phyloP scores from a whole-genome alignment of 2,797 vertebrate species.

The Anguilla anguilla region DNA sequence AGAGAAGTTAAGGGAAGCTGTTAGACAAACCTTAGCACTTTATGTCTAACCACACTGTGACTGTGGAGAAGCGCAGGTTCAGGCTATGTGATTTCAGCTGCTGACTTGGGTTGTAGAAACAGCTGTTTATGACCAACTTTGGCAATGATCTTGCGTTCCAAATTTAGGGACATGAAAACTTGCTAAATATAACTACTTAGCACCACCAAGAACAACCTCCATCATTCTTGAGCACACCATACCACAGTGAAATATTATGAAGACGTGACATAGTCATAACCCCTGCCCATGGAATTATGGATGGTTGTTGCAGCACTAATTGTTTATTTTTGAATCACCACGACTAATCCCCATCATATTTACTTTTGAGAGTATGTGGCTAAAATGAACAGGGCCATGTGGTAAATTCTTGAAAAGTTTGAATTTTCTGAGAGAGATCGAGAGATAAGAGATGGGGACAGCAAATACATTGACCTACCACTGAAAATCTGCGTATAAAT shows the following conservation, averaged over 20 bases:
- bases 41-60: slow-evolving; percentile 14
- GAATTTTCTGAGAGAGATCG: not conserved
- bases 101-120: slow-evolving; percentile 17
- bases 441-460: not conserved
- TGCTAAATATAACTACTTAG: slow-evolving; percentile 3
- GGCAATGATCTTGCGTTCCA: not conserved
- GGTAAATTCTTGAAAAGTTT: not conserved
- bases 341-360: not conserved
- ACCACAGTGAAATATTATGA: not conserved
- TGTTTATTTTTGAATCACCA: not conserved
- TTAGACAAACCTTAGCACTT: not conserved
- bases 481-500: not conserved
- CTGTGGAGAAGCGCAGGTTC: not conserved
- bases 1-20: not conserved
- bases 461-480: not conserved
- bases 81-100: slow-evolving; percentile 22
- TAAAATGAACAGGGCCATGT: not conserved
- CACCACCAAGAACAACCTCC: not conserved
- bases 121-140: slow-evolving; percentile 3
- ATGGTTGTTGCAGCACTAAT: not conserved
- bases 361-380: not conserved
- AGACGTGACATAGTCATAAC: not conserved
- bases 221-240: not conserved
- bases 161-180: slow-evolving; percentile 4
- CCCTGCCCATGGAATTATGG: not conserved